These are phyloP conservation scores for Bombus difficillimus DNA, from an alignment of 1,140 invertebrate species.

Conservation along the genomic window DNA sequence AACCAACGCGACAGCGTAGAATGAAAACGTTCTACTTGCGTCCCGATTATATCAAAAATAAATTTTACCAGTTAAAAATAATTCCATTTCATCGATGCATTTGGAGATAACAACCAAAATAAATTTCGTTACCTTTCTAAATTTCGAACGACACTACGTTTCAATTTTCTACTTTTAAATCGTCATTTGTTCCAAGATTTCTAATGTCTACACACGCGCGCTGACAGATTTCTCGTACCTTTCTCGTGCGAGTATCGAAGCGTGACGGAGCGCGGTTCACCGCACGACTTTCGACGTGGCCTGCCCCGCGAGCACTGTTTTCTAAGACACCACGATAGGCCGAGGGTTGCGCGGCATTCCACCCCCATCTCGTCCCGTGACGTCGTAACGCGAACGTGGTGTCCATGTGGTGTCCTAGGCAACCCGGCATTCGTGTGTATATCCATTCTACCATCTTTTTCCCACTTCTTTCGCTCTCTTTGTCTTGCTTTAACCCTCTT, in stretches of 20 bases:
- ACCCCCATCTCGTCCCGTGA: conserved; percentile 47
- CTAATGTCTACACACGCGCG: background rate
- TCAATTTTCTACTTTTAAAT: background rate
- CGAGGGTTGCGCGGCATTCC: conserved; percentile 51
- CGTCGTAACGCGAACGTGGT: conserved; percentile 50
- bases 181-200: no score
- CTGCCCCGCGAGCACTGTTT: conserved; percentile 58
- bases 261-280: conserved; percentile 23
- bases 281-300: conserved; percentile 50
- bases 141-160: background rate
- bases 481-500: background rate
- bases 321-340: conserved; percentile 39
- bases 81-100: background rate
- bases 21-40: no score
- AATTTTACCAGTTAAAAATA: background rate
- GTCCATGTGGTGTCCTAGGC: conserved; percentile 66
- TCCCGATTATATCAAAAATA: background rate
- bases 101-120: background rate
- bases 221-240: conserved; percentile 17
- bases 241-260: background rate
- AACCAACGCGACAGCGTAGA: no score
- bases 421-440: conserved; percentile 48
- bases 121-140: background rate
- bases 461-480: background rate
- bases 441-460: conserved; percentile 9